Percentiles rank a stretch among this genome's conserved stretches.
Evolutionary conservation across 1,140 invertebrate species (phyloP).

Genomic region (Microvelia longipes): DNA sequence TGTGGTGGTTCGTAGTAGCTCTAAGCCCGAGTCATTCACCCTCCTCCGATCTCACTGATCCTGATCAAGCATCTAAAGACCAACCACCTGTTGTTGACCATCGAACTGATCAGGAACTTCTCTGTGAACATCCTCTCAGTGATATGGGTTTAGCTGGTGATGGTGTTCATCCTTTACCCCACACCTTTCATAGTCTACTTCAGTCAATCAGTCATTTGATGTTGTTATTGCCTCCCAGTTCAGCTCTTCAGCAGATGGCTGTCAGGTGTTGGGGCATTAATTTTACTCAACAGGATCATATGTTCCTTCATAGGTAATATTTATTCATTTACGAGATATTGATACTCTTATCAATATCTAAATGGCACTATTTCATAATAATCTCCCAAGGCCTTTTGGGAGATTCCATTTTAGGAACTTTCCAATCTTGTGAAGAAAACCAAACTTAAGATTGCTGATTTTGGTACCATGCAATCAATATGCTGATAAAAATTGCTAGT

Average conservation of each 20-base stretch:
- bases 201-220: constrained; percentile 87
- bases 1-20: constrained; percentile 83
- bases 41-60: not conserved
- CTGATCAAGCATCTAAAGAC: not conserved
- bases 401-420: constrained; percentile 1
- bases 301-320: constrained; percentile 68
- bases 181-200: constrained; percentile 71
- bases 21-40: constrained; percentile 35
- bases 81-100: not conserved
- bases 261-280: constrained; percentile 84
- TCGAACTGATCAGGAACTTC: constrained; percentile 30
- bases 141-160: constrained; percentile 66
- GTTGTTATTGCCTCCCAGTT: constrained; percentile 72
- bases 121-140: constrained; percentile 65
- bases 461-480: too few species aligned
- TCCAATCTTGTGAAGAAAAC: too few species aligned
- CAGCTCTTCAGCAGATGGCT: constrained; percentile 76
- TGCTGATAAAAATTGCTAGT: too few species aligned
- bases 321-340: not conserved
- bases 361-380: not conserved
- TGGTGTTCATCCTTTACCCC: constrained; percentile 58
- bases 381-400: not conserved
- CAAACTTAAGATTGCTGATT: too few species aligned
- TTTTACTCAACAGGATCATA: constrained; percentile 75
- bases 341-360: not conserved